phyloP scores from a whole-genome alignment of 2,113 vertebrate species.

The Myotis brandtii region DNA sequence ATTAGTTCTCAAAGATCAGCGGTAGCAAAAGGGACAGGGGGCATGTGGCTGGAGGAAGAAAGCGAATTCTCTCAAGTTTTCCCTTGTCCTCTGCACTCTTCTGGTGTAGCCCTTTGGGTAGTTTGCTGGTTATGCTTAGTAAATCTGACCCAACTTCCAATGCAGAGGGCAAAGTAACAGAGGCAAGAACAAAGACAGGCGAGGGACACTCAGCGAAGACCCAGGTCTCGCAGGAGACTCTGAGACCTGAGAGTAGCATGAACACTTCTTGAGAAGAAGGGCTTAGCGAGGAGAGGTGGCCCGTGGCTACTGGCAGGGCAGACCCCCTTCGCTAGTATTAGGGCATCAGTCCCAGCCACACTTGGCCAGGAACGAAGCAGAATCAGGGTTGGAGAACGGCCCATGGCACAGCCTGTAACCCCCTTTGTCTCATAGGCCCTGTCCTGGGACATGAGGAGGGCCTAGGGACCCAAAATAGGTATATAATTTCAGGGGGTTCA shows the following conservation, averaged over 20 bases:
- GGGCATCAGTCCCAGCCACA: neutral
- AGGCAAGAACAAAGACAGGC: neutral
- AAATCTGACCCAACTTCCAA: neutral
- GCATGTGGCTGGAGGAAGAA: conserved; percentile 34
- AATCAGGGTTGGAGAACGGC: neutral
- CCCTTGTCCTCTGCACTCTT: neutral
- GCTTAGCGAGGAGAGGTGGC: neutral
- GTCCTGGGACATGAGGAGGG: neutral
- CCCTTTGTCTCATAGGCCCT: neutral
- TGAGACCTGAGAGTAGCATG: neutral
- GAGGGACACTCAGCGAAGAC: neutral
- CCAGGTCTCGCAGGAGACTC: neutral
- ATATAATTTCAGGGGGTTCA: neutral
- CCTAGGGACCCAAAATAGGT: neutral
- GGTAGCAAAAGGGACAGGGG: conserved; percentile 72
- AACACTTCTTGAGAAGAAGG: neutral
- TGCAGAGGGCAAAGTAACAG: neutral
- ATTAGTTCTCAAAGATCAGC: conserved; percentile 80
- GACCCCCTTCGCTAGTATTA: neutral
- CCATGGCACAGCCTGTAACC: neutral
- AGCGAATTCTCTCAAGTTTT: conserved; percentile 10
- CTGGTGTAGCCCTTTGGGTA: neutral
- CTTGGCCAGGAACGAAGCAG: neutral
- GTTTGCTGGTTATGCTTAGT: neutral
- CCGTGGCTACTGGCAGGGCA: neutral